Evolutionary conservation across 1,140 invertebrate species (phyloP).

Genomic region (Penaeus japonicus): DNA sequence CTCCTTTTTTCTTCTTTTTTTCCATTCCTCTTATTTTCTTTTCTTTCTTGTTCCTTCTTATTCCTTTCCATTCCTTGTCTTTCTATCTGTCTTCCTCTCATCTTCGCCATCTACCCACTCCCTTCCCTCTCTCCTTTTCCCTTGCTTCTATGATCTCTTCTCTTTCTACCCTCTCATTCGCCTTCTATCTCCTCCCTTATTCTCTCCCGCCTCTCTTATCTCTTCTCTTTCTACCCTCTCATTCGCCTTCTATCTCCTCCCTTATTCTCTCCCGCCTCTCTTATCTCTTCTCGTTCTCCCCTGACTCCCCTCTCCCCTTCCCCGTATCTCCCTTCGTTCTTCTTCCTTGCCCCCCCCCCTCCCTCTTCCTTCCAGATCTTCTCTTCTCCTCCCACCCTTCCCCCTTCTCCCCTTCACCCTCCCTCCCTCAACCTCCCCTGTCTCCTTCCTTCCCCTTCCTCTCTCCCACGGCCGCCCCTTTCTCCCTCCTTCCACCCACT

Average conservation of each 20-base stretch:
- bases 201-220: neutral
- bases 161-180: neutral
- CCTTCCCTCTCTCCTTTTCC: neutral
- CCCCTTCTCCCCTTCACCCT: neutral
- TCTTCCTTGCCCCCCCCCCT: neutral
- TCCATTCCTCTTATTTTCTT: too few species aligned
- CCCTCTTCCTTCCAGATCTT: neutral
- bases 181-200: too few species aligned
- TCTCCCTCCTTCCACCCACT: too few species aligned
- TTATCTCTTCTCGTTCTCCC: neutral
- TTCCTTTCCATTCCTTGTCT: neutral
- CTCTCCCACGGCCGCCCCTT: neutral
- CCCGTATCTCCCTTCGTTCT: neutral
- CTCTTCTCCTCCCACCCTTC: neutral
- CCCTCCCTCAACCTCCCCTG: neutral
- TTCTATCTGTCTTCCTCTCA: neutral
- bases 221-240: neutral
- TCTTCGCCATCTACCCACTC: neutral
- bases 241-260: neutral
- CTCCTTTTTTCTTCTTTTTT: too few species aligned
- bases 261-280: neutral
- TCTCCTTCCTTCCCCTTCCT: neutral
- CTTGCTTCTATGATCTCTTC: neutral
- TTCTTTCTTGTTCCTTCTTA: too few species aligned
- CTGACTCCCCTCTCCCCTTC: too few species aligned